Percentiles rank a stretch among this genome's conserved stretches.
Conservation (phyloP, 2,797 vertebrate species). For the Paramormyrops hopkinsi region DNA sequence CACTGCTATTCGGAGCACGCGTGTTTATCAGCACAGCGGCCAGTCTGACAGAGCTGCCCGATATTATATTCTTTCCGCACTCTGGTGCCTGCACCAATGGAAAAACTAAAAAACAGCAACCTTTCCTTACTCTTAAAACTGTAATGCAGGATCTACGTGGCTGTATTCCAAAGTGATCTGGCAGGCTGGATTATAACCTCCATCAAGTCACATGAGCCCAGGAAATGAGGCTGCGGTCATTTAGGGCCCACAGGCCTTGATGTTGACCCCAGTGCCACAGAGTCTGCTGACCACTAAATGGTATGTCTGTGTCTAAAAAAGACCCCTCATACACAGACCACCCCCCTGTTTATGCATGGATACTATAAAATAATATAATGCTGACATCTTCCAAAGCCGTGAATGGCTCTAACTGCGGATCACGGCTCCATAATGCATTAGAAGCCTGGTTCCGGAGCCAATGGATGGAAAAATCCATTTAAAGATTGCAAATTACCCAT, state of each 20-base stretch:
- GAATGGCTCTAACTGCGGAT: neutral
- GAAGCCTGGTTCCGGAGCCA: neutral
- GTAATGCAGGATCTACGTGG: neutral
- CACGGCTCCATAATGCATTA: constrained; percentile 10
- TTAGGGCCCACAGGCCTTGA: neutral
- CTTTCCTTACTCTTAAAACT: neutral
- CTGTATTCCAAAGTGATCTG: neutral
- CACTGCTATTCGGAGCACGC: neutral
- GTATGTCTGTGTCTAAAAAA: neutral
- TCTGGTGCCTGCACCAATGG: neutral
- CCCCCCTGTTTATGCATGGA: neutral
- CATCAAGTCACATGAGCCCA: neutral
- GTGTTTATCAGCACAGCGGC: neutral
- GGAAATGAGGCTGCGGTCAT: neutral
- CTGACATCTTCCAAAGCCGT: neutral
- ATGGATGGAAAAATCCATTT: neutral
- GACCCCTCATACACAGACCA: neutral
- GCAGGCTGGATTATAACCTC: neutral
- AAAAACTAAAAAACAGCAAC: neutral
- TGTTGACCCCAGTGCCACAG: neutral
- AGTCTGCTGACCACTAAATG: neutral
- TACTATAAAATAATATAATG: neutral
- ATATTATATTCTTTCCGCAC: neutral
- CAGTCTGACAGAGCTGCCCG: neutral
- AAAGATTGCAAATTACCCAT: neutral